Conservation (phyloP, 2,113 vertebrate genomes). For the Carassius carassius region DNA sequence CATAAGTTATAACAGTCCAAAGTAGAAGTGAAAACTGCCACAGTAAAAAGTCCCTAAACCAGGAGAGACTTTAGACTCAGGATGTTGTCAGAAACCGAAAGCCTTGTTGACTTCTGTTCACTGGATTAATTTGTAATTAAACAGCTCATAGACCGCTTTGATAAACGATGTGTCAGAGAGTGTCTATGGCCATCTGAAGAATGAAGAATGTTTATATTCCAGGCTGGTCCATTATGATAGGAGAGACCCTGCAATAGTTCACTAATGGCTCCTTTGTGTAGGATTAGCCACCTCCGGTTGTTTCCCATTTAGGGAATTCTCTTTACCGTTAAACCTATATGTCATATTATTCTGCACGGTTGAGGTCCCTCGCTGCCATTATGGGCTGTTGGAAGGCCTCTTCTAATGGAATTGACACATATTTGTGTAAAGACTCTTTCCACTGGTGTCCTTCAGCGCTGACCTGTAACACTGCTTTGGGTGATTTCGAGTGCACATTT, state of each 20-base stretch:
- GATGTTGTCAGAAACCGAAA: neutral
- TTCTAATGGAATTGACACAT: constrained; percentile 18
- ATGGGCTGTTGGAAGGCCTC: constrained; percentile 2
- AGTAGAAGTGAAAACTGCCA: constrained; percentile 11
- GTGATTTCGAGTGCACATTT: constrained; percentile 47
- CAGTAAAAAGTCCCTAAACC: neutral
- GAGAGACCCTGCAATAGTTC: constrained; percentile 3
- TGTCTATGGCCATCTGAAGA: neutral
- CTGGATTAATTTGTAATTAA: neutral
- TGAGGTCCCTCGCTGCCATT: constrained; percentile 27
- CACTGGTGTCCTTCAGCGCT: constrained; percentile 37
- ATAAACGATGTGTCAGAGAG: constrained; percentile 34
- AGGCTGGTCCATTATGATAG: constrained; percentile 32
- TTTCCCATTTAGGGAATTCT: constrained; percentile 31
- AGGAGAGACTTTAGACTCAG: neutral
- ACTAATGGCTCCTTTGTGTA: constrained; percentile 16
- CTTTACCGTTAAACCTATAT: constrained; percentile 39
- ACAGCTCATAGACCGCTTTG: constrained; percentile 29
- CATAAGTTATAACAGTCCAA: neutral
- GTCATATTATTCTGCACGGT: constrained; percentile 36
- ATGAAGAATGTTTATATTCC: constrained; percentile 46
- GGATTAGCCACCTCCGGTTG: constrained; percentile 21
- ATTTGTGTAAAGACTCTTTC: constrained; percentile 23
- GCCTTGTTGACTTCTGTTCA: neutral
- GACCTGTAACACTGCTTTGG: constrained; percentile 48